A percentile compares a stretch with the other conserved stretches of the same genome.
phyloP scores from a whole-genome alignment of 2,113 vertebrate species.

The Psephotus haematonotus region DNA sequence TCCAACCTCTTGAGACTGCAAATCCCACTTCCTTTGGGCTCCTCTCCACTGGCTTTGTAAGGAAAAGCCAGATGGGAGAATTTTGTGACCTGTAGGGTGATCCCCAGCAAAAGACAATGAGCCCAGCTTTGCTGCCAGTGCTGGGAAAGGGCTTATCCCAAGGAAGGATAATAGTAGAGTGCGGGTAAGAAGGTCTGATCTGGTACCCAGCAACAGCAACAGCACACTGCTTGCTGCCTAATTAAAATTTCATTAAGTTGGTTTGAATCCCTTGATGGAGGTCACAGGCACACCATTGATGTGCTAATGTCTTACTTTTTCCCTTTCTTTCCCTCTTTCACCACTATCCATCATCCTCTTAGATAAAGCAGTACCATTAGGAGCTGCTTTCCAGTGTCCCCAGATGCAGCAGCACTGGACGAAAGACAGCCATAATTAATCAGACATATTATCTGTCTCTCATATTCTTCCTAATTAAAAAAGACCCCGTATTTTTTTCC shows the following conservation, averaged over 20 bases:
- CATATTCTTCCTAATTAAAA: conserved; percentile 56
- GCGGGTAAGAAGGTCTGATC: conserved; percentile 10
- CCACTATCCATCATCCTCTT: conserved; percentile 38
- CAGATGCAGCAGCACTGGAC: conserved; percentile 37
- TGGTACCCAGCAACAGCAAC: conserved; percentile 64
- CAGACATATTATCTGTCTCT: not conserved
- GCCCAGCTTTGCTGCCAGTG: not conserved
- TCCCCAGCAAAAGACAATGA: not conserved
- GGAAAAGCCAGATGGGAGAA: not conserved
- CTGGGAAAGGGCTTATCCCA: not conserved
- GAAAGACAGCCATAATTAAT: conserved; percentile 18
- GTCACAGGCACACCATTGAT: conserved; percentile 70
- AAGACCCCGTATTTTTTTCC: not conserved
- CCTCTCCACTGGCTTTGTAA: not conserved
- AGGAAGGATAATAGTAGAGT: not conserved
- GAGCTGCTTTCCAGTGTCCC: conserved; percentile 29
- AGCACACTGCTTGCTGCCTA: conserved; percentile 68
- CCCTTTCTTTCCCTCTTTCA: conserved; percentile 41
- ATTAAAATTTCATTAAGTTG: conserved; percentile 85
- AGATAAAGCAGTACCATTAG: conserved; percentile 55
- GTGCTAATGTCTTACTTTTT: conserved; percentile 72
- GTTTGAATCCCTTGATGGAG: conserved; percentile 68
- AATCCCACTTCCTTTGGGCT: not conserved
- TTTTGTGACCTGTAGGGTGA: not conserved
- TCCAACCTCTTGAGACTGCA: not conserved